Base-by-base conservation (phyloP, 2,113 vertebrate genomes). In the Scartelaos histophorus region DNA sequence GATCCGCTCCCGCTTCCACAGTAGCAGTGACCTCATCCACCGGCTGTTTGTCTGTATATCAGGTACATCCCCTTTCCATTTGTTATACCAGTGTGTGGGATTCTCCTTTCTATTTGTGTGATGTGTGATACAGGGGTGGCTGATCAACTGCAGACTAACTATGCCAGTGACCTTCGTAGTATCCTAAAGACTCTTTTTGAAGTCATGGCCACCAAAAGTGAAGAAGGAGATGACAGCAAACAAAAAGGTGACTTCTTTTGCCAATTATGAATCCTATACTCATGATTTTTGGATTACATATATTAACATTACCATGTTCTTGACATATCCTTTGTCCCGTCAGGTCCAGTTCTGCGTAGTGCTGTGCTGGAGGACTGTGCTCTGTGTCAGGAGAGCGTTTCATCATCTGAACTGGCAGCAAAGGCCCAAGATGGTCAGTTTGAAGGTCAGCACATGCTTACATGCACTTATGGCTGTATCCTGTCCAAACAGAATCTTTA, bases 1-100 rank as follows among this genome's bases (percentile, higher is more conserved):
- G 93, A 97, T 99, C 89, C 93, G 97, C 47, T 95, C 97, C 4
- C 94, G 97, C 65, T 99, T 99, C 89, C 97, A 96, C 54, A 93
- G 96, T 93, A 98, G 96, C 84, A 96, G 94, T 9, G 97, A 99
- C 92, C 96, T 99, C 66, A 97, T 98, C 89, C 97, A 98, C 80
- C 95, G 97, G 47, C 95, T 99, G 54, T 99, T 99, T 83, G 97
- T 99, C 90, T 99, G 97, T 87, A 98, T 99, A 91, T 98, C 97
- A 94, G 97, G 97, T 99, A 91, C 70, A 66, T 16, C 53, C 17
- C 2, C 29, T 38, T n/a, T n/a, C 49, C 7, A 49, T 46, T 1
- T 1, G 15, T 70, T 1, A 43, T 43, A 0, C 21, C 35, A 49
- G 19, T 54, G 58, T 45, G 62, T 21, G 68, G 16, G 25, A 61